Conservation (phyloP, 1,140 invertebrate genomes). For the Drosophila bocqueti region DNA sequence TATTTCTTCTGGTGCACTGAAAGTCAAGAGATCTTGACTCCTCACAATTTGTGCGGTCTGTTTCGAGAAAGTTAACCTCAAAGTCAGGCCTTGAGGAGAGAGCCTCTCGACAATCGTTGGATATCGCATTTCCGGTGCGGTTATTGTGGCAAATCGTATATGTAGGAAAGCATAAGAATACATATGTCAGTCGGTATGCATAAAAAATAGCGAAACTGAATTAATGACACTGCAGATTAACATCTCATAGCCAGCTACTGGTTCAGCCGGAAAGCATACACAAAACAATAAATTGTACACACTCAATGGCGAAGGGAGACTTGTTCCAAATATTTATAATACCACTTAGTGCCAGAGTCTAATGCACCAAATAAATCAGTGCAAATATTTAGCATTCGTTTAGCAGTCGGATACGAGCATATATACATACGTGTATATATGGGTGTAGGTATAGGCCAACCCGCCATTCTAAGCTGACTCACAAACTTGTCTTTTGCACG, state of each 20-base stretch:
- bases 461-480: slow-evolving; percentile 63
- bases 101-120: slow-evolving; percentile 33
- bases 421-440: not conserved
- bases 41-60: slow-evolving; percentile 64
- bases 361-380: slow-evolving; percentile 80
- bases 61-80: slow-evolving; percentile 61
- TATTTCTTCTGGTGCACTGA: slow-evolving; percentile 2
- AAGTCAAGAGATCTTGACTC: slow-evolving; percentile 54
- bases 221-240: slow-evolving; percentile 54
- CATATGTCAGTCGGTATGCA: not conserved
- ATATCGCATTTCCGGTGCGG: slow-evolving; percentile 78
- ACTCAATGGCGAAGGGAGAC: slow-evolving; percentile 33
- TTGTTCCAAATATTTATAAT: slow-evolving; percentile 72
- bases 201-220: slow-evolving; percentile 40
- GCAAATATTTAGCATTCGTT: slow-evolving; percentile 80
- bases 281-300: slow-evolving; percentile 44
- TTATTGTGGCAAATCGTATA: slow-evolving; percentile 63
- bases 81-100: slow-evolving; percentile 6
- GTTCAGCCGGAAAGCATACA: slow-evolving; percentile 31
- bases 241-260: slow-evolving; percentile 52
- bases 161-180: slow-evolving; percentile 19
- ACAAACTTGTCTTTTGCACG: slow-evolving; percentile 77
- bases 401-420: slow-evolving; percentile 49
- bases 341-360: slow-evolving; percentile 66
- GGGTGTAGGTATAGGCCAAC: not conserved